Evolutionary conservation across 1,140 invertebrate species (phyloP).

Genomic region (Dendroctonus ponderosae): DNA sequence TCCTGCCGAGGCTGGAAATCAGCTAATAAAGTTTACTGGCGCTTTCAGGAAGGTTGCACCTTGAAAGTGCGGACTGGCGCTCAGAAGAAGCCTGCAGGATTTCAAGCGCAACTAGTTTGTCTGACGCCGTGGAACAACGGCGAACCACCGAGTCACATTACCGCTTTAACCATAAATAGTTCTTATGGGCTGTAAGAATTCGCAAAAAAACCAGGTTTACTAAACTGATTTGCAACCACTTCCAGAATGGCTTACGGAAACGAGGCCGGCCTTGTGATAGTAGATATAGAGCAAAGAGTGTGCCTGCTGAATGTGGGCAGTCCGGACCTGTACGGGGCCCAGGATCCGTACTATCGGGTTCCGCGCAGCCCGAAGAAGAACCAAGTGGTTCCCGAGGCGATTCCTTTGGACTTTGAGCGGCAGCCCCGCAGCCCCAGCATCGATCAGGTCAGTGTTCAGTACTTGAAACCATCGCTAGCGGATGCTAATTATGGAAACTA

Average conservation of each 20-base stretch:
- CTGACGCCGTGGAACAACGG: slow-evolving; percentile 79
- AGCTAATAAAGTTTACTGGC: too few relatives aligned
- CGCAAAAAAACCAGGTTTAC: neutral
- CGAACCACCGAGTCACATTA: slow-evolving; percentile 78
- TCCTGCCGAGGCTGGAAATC: neutral
- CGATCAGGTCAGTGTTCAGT: slow-evolving; percentile 74
- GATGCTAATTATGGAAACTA: neutral
- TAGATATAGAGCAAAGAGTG: slow-evolving; percentile 90
- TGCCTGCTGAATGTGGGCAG: slow-evolving; percentile 83
- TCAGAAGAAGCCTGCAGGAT: slow-evolving; percentile 82
- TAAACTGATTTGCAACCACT: slow-evolving; percentile 21
- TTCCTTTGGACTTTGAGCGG: slow-evolving; percentile 42
- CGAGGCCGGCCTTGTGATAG: slow-evolving; percentile 89
- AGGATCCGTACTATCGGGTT: slow-evolving; percentile 84
- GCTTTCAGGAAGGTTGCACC: slow-evolving; percentile 47
- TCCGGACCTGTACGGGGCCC: slow-evolving; percentile 82
- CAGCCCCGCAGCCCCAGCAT: slow-evolving; percentile 80
- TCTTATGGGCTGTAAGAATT: slow-evolving; percentile 91
- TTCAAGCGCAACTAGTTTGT: slow-evolving; percentile 94
- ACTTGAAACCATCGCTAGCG: neutral
- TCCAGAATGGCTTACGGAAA: slow-evolving; percentile 94
- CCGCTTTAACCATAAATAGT: slow-evolving; percentile 90
- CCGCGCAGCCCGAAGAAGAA: slow-evolving; percentile 75
- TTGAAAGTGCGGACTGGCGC: slow-evolving; percentile 74
- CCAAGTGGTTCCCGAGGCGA: slow-evolving; percentile 36